A percentile compares a stretch with the other conserved stretches of the same genome.
phyloP scores from a whole-genome alignment of 2,113 vertebrate genomes.

The Zootoca vivipara region DNA sequence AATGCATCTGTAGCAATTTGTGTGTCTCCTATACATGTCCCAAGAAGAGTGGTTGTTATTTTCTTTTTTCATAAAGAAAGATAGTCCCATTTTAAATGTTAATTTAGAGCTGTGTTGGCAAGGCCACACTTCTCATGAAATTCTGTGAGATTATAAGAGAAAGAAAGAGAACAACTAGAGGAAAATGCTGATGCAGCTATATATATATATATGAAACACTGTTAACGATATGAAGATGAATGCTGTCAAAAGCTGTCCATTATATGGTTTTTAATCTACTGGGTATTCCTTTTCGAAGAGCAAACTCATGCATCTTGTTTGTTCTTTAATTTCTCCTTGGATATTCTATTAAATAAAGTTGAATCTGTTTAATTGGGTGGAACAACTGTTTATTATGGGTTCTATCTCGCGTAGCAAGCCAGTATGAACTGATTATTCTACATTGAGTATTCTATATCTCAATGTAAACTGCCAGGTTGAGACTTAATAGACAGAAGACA shows the following conservation, averaged over 20 bases:
- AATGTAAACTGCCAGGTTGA: background rate
- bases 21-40: background rate
- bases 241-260: background rate
- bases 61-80: conserved; percentile 1
- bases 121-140: background rate
- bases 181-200: conserved; percentile 2
- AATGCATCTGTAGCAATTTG: conserved; percentile 11
- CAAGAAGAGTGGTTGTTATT: background rate
- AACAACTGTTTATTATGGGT: background rate
- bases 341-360: background rate
- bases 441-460: background rate
- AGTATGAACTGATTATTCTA: background rate
- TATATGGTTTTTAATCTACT: background rate
- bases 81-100: conserved; percentile 19
- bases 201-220: background rate
- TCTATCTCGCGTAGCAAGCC: background rate
- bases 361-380: background rate
- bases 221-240: background rate
- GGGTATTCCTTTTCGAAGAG: background rate
- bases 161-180: background rate
- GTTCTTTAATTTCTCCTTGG: background rate
- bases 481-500: background rate
- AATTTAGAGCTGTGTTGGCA: conserved; percentile 14
- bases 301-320: background rate
- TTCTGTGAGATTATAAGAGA: background rate